Base-by-base conservation (phyloP, 2,888 invertebrate species). In the Girardia tigrina region DNA sequence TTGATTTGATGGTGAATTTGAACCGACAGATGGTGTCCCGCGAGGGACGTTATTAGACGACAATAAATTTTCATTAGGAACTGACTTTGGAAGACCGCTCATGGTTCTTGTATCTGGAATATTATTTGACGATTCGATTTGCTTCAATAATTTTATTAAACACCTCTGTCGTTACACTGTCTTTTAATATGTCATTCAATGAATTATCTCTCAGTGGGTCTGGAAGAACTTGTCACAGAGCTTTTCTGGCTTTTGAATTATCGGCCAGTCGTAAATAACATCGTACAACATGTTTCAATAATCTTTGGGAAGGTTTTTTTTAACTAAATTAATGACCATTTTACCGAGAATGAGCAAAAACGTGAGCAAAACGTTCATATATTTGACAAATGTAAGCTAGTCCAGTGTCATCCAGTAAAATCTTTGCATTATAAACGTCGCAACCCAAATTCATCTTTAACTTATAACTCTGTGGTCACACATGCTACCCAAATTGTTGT, bases 291-390 rank as follows among this genome's bases (percentile, higher is more conserved):
- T 99, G 98, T 84, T 99, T 98, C 75, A 99, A 86, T 20, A 99
- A 87, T 77, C 98, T 88, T 2, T 94, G 91, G 0, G 95, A 97
- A 1, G 94, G 94, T 82, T 98, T 97, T 84, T 98, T 97, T 95
- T 94, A 6, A 94, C 92, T 80, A 98, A 86, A 26, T 94, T 91
- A 76, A 97, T 87, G 56, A 98, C 97, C 97, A 98, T 98, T 88
- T 97, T 98, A 26, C 97, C 97, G 84, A 98, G 87, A 81, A 98
- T 98, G 97, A 90, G 97, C 97, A 77, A 98, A 98, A 26, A 99
- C 98, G 86, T 99, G 98, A 73, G 95, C 95, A 85, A 99, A 98
- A 81, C 98, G 88, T 83, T 98, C 98, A 85, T 98, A 99, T 0
- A 98, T 98, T 86, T 98, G 97, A 83, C 98, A 98, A 79, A 99